Conservation (phyloP, 2,888 invertebrate genomes). For the Ectropis crepuscularia region DNA sequence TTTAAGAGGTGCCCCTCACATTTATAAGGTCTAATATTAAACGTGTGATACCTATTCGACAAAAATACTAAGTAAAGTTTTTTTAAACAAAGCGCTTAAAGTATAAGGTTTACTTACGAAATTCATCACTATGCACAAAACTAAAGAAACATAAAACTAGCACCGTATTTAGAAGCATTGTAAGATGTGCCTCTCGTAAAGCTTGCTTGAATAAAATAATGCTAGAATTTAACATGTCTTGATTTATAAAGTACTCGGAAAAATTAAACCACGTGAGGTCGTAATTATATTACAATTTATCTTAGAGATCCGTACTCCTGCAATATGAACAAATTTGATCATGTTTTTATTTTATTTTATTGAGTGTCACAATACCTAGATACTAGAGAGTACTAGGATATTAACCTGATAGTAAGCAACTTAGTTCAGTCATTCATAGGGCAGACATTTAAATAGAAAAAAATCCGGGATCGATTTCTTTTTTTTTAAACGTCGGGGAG, state of each 20-base stretch:
- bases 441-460: too few relatives aligned
- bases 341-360: not conserved
- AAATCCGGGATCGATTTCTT: too few relatives aligned
- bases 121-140: not conserved
- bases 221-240: too few relatives aligned
- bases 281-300: not conserved
- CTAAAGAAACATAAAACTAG: not conserved
- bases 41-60: too few relatives aligned
- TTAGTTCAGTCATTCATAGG: too few relatives aligned
- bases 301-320: slow-evolving; percentile 2
- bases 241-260: not conserved
- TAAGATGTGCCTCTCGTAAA: not conserved
- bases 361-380: too few relatives aligned
- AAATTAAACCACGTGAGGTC: slow-evolving; percentile 4
- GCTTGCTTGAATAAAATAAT: slow-evolving; percentile 7
- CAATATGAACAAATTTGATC: not conserved
- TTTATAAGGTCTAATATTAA: too few relatives aligned
- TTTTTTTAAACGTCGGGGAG: too few relatives aligned
- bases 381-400: too few relatives aligned
- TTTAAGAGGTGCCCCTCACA: too few relatives aligned
- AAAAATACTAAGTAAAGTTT: too few relatives aligned
- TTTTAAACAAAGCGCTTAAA: not conserved
- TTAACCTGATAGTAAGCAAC: too few relatives aligned
- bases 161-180: slow-evolving; percentile 1
- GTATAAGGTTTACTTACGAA: slow-evolving; percentile 6